phyloP scores from a whole-genome alignment of 2,113 vertebrate species.

The Plestiodon gilberti region DNA sequence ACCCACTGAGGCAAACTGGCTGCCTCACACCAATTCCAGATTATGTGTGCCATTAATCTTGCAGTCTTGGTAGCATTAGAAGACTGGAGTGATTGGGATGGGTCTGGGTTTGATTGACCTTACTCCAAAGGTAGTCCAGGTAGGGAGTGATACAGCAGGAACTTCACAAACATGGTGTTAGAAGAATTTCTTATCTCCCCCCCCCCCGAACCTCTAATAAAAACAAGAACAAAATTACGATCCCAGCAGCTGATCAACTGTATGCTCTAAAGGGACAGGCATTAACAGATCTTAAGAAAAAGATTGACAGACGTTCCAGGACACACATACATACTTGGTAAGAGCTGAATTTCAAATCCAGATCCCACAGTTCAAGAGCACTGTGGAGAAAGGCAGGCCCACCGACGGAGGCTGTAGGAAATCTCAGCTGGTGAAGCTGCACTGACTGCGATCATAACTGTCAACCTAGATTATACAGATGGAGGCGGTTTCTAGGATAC shows the following conservation, averaged over 20 bases:
- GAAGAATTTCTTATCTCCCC: not conserved
- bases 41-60: not conserved
- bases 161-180: not conserved
- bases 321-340: not conserved
- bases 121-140: not conserved
- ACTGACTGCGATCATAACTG: conserved; percentile 8
- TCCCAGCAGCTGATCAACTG: not conserved
- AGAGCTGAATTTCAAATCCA: not conserved
- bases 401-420: not conserved
- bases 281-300: not conserved
- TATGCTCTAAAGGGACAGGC: not conserved
- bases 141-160: not conserved
- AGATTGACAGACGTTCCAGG: not conserved
- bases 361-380: not conserved
- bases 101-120: not conserved
- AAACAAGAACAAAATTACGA: not conserved
- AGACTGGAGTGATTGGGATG: not conserved
- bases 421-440: conserved; percentile 18
- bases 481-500: conserved; percentile 25
- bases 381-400: not conserved
- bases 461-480: conserved; percentile 18
- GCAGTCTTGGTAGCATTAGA: not conserved
- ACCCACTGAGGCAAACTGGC: not conserved
- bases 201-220: not conserved
- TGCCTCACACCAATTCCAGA: not conserved